These are phyloP conservation scores for Archivesica marissinica DNA, from an alignment of 1,140 invertebrate genomes.

Conservation along the genomic window DNA sequence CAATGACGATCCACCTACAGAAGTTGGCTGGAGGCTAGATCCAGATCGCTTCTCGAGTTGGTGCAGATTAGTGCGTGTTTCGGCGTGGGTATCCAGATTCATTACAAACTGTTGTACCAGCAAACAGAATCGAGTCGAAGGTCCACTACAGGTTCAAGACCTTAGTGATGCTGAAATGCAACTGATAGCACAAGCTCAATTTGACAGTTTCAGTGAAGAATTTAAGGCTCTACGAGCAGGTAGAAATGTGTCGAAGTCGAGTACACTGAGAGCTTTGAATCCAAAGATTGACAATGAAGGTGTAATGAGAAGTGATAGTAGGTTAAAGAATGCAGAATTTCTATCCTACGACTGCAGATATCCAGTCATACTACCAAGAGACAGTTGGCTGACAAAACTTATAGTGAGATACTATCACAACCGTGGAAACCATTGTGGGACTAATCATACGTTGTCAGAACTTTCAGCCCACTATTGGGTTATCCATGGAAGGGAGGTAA, in stretches of 20 bases:
- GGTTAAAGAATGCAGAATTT: constrained; percentile 34
- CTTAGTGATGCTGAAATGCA: neutral
- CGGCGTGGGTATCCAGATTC: constrained; percentile 17
- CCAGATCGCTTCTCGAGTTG: neutral
- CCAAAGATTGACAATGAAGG: neutral
- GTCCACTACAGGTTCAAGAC: neutral
- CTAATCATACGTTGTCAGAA: constrained; percentile 5
- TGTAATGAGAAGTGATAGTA: neutral
- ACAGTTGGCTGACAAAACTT: neutral
- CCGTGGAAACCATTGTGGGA: neutral
- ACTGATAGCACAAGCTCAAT: constrained; percentile 14
- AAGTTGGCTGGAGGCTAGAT: neutral
- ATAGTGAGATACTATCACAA: constrained; percentile 10
- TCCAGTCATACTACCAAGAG: neutral
- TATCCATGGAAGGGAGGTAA: constrained; percentile 5
- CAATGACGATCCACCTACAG: too few species aligned
- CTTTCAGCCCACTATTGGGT: neutral
- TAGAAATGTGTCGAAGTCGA: neutral
- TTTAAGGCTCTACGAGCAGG: neutral
- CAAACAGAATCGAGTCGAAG: neutral
- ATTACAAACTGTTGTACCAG: neutral
- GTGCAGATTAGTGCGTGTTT: neutral
- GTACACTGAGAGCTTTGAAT: neutral
- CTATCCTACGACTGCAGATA: neutral
- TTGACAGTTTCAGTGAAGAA: neutral